Evolutionary conservation across 2,888 invertebrate genomes (phyloP).

Genomic region (Neocrepidodera transversa): DNA sequence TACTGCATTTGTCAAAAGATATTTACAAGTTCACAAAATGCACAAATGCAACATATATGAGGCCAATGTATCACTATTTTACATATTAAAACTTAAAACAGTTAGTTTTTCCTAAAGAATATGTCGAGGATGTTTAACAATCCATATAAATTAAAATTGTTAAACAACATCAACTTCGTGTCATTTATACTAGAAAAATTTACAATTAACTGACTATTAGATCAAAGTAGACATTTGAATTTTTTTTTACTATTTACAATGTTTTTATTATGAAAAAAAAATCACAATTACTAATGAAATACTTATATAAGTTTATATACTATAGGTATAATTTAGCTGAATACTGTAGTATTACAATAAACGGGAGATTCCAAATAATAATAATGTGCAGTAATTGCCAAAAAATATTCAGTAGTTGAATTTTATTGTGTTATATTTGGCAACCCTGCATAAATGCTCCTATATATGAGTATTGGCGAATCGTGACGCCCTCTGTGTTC

Average conservation of each 20-base stretch:
- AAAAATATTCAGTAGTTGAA: slow-evolving; percentile 4
- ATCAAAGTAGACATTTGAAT: slow-evolving; percentile 13
- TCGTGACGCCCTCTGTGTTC: too few species aligned
- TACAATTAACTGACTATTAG: slow-evolving; percentile 44
- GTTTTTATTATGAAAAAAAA: slow-evolving; percentile 36
- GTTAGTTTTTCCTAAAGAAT: slow-evolving; percentile 40
- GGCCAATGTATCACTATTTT: slow-evolving; percentile 46
- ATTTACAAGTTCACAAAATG: slow-evolving; percentile 40
- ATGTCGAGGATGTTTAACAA: slow-evolving; percentile 22
- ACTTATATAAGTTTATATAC: slow-evolving; percentile 41
- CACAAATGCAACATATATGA: slow-evolving; percentile 51
- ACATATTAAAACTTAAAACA: slow-evolving; percentile 40
- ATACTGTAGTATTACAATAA: slow-evolving; percentile 56
- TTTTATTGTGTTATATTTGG: background rate
- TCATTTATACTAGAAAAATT: slow-evolving; percentile 41
- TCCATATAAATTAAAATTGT: slow-evolving; percentile 15
- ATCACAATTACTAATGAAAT: slow-evolving; percentile 54
- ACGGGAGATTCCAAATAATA: slow-evolving; percentile 49
- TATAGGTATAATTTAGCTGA: slow-evolving; percentile 52
- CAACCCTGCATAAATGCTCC: slow-evolving; percentile 46
- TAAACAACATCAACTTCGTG: slow-evolving; percentile 17
- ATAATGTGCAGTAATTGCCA: slow-evolving; percentile 27
- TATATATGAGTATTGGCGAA: slow-evolving; percentile 37
- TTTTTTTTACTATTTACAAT: slow-evolving; percentile 40
- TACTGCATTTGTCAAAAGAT: slow-evolving; percentile 46